phyloP scores from a whole-genome alignment of 1,140 invertebrate genomes.

The Cyphomyrmex costatus region DNA sequence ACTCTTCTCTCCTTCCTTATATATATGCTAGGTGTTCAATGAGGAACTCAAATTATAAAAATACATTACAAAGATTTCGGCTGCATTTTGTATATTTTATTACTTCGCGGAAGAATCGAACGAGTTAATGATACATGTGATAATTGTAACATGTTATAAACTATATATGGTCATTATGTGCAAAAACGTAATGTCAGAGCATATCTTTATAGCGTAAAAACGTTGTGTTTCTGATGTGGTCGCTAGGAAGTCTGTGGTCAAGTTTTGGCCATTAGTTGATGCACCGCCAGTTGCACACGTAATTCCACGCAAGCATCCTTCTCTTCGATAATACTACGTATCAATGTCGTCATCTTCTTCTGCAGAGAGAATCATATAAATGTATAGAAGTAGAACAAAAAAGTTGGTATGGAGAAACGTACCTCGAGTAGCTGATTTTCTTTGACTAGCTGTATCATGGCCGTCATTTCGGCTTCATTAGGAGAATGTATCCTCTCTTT shows the following conservation, averaged over 20 bases:
- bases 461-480: conserved; percentile 86
- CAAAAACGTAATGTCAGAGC: conserved; percentile 71
- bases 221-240: conserved; percentile 41
- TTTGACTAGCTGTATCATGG: conserved; percentile 87
- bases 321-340: conserved; percentile 90
- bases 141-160: conserved; percentile 75
- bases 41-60: not conserved
- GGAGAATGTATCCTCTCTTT: conserved; percentile 85
- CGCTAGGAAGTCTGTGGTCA: conserved; percentile 59
- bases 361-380: conserved; percentile 59
- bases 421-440: conserved; percentile 90
- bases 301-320: conserved; percentile 89
- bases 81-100: conserved; percentile 63
- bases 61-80: conserved; percentile 3
- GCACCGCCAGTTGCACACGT: conserved; percentile 89
- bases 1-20: not conserved
- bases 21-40: not conserved
- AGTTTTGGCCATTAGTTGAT: conserved; percentile 84
- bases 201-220: conserved; percentile 49
- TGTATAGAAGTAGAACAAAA: not conserved
- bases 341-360: conserved; percentile 89
- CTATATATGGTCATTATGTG: conserved; percentile 75
- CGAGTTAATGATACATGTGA: conserved; percentile 64
- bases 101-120: conserved; percentile 67
- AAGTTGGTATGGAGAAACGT: conserved; percentile 19